These are phyloP conservation scores for Poicephalus meyeri DNA, from an alignment of 2,113 vertebrate genomes.

Conservation along the genomic window DNA sequence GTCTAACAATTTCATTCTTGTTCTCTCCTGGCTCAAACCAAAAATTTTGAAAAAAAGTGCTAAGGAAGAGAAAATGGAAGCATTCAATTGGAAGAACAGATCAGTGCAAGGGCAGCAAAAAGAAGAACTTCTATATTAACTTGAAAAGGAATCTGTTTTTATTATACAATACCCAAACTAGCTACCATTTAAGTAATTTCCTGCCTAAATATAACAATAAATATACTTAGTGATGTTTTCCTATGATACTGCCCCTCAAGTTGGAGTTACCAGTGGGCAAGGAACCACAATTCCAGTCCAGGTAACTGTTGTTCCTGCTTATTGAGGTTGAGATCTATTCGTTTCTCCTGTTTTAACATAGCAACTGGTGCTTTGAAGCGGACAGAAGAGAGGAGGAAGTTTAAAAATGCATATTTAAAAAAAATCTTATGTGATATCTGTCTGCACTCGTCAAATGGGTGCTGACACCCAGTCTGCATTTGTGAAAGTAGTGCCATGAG, in stretches of 20 bases:
- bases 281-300: not conserved
- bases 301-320: not conserved
- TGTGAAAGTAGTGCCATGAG: not conserved
- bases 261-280: not conserved
- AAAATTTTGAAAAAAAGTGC: not conserved
- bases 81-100: not conserved
- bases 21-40: not conserved
- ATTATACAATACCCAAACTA: not conserved
- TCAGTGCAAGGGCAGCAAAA: not conserved
- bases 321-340: not conserved
- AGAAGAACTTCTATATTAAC: not conserved
- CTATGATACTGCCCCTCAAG: not conserved
- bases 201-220: not conserved
- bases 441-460: not conserved
- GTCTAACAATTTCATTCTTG: not conserved
- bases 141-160: not conserved
- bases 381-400: not conserved
- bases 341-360: not conserved
- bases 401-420: not conserved
- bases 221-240: not conserved
- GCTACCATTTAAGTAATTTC: not conserved
- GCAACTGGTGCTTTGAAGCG: not conserved
- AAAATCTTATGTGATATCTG: not conserved
- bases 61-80: not conserved
- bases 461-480: not conserved